These are phyloP conservation scores for Sylvicapra grimmia DNA, from an alignment of 2,113 vertebrate genomes.

Conservation along the genomic window DNA sequence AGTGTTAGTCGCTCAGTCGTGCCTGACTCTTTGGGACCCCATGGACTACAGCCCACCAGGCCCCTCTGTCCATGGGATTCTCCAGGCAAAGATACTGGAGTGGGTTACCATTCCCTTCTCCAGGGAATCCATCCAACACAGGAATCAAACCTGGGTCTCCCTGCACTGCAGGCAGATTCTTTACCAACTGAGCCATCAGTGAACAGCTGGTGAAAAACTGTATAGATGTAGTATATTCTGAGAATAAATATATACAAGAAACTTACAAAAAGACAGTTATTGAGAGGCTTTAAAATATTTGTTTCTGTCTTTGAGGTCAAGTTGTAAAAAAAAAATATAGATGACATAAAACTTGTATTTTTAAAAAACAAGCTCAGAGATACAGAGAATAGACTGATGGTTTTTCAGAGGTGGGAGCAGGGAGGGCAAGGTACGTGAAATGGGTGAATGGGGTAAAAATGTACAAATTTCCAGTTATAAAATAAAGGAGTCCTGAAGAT, in stretches of 20 bases:
- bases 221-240: neutral
- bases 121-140: no score
- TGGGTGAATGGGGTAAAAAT: neutral
- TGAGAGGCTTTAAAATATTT: slow-evolving; percentile 24
- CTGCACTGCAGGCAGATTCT: no score
- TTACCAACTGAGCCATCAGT: no score
- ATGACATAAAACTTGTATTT: neutral
- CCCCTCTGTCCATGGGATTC: no score
- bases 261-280: neutral
- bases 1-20: accelerated
- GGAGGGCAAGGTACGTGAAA: neutral
- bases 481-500: neutral
- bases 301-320: neutral
- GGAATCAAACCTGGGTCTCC: no score
- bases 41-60: no score
- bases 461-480: neutral
- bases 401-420: neutral
- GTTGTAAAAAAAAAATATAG: neutral
- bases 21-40: no score
- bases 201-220: neutral
- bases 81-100: no score
- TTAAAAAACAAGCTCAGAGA: neutral
- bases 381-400: neutral
- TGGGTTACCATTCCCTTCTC: no score
- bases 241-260: neutral